Evolutionary conservation across 1,140 invertebrate species (phyloP).

Genomic region (Lepidurus packardi): DNA sequence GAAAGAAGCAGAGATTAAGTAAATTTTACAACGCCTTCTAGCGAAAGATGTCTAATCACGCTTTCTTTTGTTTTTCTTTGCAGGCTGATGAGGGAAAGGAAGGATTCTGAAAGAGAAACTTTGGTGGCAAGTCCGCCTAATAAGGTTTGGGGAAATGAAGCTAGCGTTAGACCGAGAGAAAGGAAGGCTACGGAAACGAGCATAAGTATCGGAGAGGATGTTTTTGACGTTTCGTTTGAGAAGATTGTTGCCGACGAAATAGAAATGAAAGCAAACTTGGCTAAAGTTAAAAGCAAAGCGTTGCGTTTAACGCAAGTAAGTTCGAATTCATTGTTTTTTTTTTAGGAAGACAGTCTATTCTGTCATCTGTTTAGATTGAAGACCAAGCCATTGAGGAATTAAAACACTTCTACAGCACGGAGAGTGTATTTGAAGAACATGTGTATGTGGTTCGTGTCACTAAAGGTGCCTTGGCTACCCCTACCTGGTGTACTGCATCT

Average conservation of each 20-base stretch:
- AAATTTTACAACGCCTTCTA: background rate
- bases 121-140: background rate
- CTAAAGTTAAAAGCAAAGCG: conserved; percentile 56
- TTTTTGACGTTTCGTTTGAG: conserved; percentile 44
- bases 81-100: conserved; percentile 10
- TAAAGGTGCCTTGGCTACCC: conserved; percentile 47
- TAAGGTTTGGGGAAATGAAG: conserved; percentile 15
- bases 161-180: background rate
- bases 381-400: conserved; percentile 66
- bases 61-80: background rate
- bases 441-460: conserved; percentile 57
- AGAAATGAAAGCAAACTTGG: conserved; percentile 55
- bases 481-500: conserved; percentile 49
- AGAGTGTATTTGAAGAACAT: conserved; percentile 55
- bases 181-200: background rate
- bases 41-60: background rate
- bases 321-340: conserved; percentile 20
- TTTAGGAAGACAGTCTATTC: conserved; percentile 27
- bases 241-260: conserved; percentile 56
- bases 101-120: conserved; percentile 10
- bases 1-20: conserved; percentile 2
- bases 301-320: conserved; percentile 57
- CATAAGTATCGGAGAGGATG: background rate
- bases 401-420: conserved; percentile 56
- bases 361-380: conserved; percentile 53